Conservation (phyloP, 2,113 vertebrate genomes). For the Nibea coibor region DNA sequence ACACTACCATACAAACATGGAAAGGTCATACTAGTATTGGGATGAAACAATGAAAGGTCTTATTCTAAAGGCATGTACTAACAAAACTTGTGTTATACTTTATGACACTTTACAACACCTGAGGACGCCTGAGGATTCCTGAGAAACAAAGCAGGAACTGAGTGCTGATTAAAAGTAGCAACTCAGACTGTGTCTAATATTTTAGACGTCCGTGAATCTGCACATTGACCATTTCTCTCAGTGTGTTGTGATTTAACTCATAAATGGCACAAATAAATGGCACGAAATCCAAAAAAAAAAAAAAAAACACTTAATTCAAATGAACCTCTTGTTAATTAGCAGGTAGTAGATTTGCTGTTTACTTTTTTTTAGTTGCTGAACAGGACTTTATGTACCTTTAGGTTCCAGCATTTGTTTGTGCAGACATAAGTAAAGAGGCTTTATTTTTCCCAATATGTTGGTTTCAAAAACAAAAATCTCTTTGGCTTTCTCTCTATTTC, state of each 20-base stretch:
- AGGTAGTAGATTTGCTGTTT: background rate
- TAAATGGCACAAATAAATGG: background rate
- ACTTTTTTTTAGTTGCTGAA: background rate
- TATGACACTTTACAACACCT: background rate
- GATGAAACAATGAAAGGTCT: background rate
- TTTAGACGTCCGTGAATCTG: background rate
- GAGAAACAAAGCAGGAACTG: background rate
- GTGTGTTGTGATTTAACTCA: background rate
- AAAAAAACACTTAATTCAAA: background rate
- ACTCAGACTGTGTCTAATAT: background rate
- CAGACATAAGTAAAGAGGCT: background rate
- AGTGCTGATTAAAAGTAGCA: background rate
- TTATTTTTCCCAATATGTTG: background rate
- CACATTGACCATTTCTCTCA: background rate
- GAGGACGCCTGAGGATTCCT: background rate
- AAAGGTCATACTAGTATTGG: background rate
- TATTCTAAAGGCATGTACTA: background rate
- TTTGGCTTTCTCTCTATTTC: background rate
- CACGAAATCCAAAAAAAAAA: background rate
- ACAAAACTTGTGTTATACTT: background rate
- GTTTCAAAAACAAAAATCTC: background rate
- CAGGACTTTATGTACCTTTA: background rate
- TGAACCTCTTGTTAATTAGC: background rate
- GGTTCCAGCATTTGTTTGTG: conserved; percentile 1
- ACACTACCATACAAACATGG: background rate